Percentiles rank a stretch among this genome's conserved stretches.
These are phyloP conservation scores for Hyperopisus bebe DNA, from an alignment of 2,113 vertebrate genomes.

Conservation along the genomic window DNA sequence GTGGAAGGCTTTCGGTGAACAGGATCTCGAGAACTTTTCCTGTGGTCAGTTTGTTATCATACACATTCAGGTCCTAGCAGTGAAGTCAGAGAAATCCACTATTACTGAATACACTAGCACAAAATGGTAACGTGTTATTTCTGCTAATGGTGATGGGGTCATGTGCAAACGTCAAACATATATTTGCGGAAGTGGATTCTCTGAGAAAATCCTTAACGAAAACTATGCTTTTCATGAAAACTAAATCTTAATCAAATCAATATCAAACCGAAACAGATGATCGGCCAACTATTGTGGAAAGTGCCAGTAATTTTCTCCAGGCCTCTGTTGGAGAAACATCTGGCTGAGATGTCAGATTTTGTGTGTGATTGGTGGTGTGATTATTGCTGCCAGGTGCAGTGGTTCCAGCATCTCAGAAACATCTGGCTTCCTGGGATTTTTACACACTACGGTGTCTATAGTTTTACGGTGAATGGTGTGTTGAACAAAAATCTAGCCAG, in stretches of 20 bases:
- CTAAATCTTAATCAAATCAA: not conserved
- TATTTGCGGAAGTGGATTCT: not conserved
- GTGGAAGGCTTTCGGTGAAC: slow-evolving; percentile 53
- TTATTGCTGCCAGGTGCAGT: not conserved
- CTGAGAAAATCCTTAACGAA: not conserved
- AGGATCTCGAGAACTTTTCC: slow-evolving; percentile 63
- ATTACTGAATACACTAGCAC: not conserved
- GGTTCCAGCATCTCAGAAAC: not conserved
- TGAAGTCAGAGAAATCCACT: slow-evolving; percentile 2
- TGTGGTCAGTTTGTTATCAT: slow-evolving; percentile 63
- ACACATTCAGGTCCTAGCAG: slow-evolving; percentile 71
- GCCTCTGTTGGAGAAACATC: not conserved
- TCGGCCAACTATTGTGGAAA: not conserved
- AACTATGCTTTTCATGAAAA: not conserved
- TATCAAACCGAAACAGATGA: not conserved
- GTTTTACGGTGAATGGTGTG: not conserved
- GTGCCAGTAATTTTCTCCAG: not conserved
- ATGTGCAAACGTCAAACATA: not conserved
- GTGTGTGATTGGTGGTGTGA: not conserved
- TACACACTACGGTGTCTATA: not conserved
- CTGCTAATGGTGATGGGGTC: not conserved
- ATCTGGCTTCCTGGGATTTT: not conserved
- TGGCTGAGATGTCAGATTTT: not conserved
- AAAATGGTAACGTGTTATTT: not conserved
- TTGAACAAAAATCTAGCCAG: not conserved